Conservation (phyloP, 2,797 vertebrate species). For the Sebastes minor region DNA sequence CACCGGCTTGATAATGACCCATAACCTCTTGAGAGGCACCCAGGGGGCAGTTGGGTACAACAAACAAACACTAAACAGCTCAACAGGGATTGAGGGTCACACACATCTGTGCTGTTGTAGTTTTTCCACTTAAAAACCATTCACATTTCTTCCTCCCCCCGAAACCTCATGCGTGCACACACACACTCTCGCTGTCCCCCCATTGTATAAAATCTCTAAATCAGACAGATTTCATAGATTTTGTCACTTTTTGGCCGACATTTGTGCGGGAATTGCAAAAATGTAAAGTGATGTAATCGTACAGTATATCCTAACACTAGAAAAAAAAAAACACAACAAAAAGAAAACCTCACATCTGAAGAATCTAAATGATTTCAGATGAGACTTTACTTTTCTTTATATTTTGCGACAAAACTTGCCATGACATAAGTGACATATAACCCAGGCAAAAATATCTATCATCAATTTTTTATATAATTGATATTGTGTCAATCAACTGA, state of each 20-base stretch:
- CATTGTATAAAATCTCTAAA: neutral
- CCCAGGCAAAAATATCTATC: neutral
- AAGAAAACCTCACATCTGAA: neutral
- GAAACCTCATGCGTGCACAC: neutral
- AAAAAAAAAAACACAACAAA: neutral
- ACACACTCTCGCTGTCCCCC: neutral
- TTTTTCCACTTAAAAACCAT: constrained; percentile 63
- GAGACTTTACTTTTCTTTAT: neutral
- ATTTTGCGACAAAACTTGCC: neutral
- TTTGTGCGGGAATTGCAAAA: neutral
- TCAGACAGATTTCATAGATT: neutral
- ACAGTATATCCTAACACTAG: neutral
- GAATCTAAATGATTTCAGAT: neutral
- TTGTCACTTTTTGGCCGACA: neutral
- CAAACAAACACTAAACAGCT: constrained; percentile 80
- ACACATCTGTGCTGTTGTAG: constrained; percentile 51
- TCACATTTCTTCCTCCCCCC: constrained; percentile 36
- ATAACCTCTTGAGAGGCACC: constrained; percentile 62
- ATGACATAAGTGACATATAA: neutral
- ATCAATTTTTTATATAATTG: neutral
- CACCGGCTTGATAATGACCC: constrained; percentile 77
- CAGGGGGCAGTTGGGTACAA: constrained; percentile 51
- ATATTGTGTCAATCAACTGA: neutral
- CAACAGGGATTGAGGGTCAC: constrained; percentile 49
- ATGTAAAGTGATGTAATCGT: neutral